phyloP scores from a whole-genome alignment of 2,888 invertebrate species.

The Cosmia pyralina region DNA sequence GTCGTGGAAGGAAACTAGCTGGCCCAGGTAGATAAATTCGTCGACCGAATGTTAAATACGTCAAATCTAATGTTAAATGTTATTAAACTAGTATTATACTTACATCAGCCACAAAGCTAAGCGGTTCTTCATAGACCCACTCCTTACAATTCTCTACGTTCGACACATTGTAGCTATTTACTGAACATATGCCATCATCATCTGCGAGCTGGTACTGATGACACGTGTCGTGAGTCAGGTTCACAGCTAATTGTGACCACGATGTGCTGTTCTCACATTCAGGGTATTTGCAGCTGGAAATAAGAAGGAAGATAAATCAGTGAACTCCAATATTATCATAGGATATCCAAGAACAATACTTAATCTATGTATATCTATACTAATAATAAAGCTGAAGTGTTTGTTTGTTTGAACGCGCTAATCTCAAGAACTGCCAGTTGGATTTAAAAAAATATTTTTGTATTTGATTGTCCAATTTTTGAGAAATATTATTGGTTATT shows the following conservation, averaged over 20 bases:
- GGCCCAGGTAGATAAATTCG: too few species aligned
- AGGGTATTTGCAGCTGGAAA: conserved; percentile 55
- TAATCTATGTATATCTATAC: background rate
- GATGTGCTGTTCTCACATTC: conserved; percentile 37
- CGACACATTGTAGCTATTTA: conserved; percentile 30
- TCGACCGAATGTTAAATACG: too few species aligned
- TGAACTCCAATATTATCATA: background rate
- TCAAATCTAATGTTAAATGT: background rate
- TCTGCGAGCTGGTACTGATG: conserved; percentile 42
- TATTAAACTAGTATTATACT: too few species aligned
- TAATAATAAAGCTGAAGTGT: too few species aligned
- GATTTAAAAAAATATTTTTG: too few species aligned
- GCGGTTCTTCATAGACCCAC: conserved; percentile 49
- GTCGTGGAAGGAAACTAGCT: too few species aligned
- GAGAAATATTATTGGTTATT: too few species aligned
- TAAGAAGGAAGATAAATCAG: background rate
- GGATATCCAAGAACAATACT: background rate
- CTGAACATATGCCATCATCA: conserved; percentile 41
- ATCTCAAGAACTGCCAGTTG: too few species aligned
- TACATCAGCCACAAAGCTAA: conserved; percentile 56
- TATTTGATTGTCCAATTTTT: too few species aligned
- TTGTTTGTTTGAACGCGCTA: too few species aligned
- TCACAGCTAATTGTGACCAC: conserved; percentile 26
- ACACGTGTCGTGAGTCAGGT: conserved; percentile 46
- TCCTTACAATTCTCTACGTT: conserved; percentile 25